Evolutionary conservation across 1,140 invertebrate species (phyloP), one percentile per base, ranked within the genome.

Genomic region (Mactra quadrangularis): DNA sequence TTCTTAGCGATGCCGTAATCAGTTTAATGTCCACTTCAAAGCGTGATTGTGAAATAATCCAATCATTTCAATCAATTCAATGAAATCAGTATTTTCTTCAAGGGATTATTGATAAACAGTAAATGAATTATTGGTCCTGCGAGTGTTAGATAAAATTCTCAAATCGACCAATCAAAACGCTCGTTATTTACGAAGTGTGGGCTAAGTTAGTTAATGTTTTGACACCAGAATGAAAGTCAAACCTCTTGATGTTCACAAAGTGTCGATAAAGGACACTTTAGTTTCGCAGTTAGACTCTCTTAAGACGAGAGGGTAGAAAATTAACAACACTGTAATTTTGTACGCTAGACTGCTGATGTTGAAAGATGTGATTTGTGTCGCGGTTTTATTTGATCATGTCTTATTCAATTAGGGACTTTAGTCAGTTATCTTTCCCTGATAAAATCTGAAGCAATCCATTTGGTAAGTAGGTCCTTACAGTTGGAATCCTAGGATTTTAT

Each of bases 1-100:
- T n/a, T n/a, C n/a, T 50, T 78, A 53, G 60, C 55, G 55, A 68
- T 78, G 47, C 50, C 27, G 27, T 78, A 78, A 78, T 78, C 76
- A n/a, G 27, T 50, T 78, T 66, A 78, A 62, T 50, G 22, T 41
- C 53, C 64, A 13, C 15, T 78, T 78, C 76, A 78, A n/a, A 62
- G 60, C 25, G 33, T 27, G 31, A 55, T 78, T 78, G 31, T 57
- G 31, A 60, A 55, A 29, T 78, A 78, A 78, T 78, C 27, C 25
- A 55, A 53, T 57, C 41, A 78, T 31, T 29, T 15, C 25, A 17
- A 33, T 27, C 45, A 4, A 62, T 25, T 29, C 55, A 78, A 78
- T 78, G 45, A 29, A 78, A 78, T 78, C 50, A 50, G 11, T 53
- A 78, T 50, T 55, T 62, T 78, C 76, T 66, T 45, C 25, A 38